A percentile compares a stretch with the other conserved stretches of the same genome.
phyloP scores from a whole-genome alignment of 2,113 vertebrate genomes.

The Alethe castanea region DNA sequence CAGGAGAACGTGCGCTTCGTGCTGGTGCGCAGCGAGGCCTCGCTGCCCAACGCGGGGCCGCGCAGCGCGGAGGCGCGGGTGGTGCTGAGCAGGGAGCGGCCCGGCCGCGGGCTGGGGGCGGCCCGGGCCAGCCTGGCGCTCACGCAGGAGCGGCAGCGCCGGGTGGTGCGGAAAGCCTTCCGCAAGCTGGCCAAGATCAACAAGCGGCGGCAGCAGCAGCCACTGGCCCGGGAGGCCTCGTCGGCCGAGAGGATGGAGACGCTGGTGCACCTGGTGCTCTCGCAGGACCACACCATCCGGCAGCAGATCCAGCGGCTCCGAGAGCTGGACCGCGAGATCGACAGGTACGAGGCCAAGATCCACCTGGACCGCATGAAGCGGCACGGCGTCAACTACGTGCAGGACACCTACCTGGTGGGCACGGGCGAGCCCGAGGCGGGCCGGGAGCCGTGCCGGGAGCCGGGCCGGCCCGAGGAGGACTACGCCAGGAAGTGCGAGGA shows the following conservation, averaged over 20 bases:
- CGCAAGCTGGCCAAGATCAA: slow-evolving; percentile 93
- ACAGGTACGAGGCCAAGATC: slow-evolving; percentile 83
- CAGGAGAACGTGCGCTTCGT: slow-evolving; percentile 89
- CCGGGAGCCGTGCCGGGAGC: neutral
- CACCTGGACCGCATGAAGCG: slow-evolving; percentile 86
- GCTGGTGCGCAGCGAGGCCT: slow-evolving; percentile 85
- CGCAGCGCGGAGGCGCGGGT: slow-evolving; percentile 92
- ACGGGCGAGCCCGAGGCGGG: slow-evolving; percentile 9
- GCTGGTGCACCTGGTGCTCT: slow-evolving; percentile 88
- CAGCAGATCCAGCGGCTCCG: slow-evolving; percentile 89
- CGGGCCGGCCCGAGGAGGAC: slow-evolving; percentile 42
- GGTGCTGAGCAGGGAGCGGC: slow-evolving; percentile 84
- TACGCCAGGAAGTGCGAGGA: slow-evolving; percentile 65
- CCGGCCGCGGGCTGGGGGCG: slow-evolving; percentile 68
- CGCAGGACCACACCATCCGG: slow-evolving; percentile 93
- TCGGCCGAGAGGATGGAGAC: slow-evolving; percentile 87
- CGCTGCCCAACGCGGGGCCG: slow-evolving; percentile 78
- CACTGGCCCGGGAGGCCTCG: slow-evolving; percentile 67
- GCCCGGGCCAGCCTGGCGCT: slow-evolving; percentile 63
- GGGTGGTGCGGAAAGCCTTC: slow-evolving; percentile 91
- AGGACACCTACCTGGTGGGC: slow-evolving; percentile 89
- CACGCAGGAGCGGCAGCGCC: slow-evolving; percentile 86
- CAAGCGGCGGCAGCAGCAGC: slow-evolving; percentile 74
- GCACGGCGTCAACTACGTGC: slow-evolving; percentile 91
- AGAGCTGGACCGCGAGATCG: slow-evolving; percentile 90